Evolutionary conservation across 2,888 invertebrate genomes (phyloP), one percentile per base, ranked within the genome.

Genomic region (Diaphora mendica): DNA sequence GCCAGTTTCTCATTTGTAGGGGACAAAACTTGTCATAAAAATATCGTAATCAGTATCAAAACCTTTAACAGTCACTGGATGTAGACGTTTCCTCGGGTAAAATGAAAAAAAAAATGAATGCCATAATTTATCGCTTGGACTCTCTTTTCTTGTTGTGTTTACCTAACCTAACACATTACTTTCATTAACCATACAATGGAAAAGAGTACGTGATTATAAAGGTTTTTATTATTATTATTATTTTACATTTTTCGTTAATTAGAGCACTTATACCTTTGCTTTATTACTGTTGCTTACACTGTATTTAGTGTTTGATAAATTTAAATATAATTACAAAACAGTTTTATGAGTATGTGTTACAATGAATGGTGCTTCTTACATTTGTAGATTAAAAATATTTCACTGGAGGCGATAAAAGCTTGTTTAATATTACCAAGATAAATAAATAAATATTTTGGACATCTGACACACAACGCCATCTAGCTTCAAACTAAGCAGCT

Each of bases 241-340:
- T 26, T 30, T 62, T 82, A 77, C 74, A 75, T 73, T 74, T 76
- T 13, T 65, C 65, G 66, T 68, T 82, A 84, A 82, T 82, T 79
- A 79, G 59, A 62, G 26, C 59, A 39, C 64, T 81, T 70, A 79
- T 79, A 76, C 82, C 78, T 73, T 70, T 76, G 71, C 72, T 78
- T 80, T 67, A 73, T 77, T 73, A 48, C 59, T 70, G 70, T 13
- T 75, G 35, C 51, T 78, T 30, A 35, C 26, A n/a, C 51, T 59
- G 17, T 74, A 39, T 59, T 76, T 76, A 74, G 30, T 62, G 11
- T 17, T 68, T 84, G 85, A 82, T 78, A 71, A 77, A 84, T 82
- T 75, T 70, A 62, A 79, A 77, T 77, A 75, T 84, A 81, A 85
- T 83, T 77, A 77, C 72, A 65, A 30, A 48, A 44, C 20, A 44